Conservation (phyloP, 2,113 vertebrate genomes). For the Psilopsiagon aurifrons region DNA sequence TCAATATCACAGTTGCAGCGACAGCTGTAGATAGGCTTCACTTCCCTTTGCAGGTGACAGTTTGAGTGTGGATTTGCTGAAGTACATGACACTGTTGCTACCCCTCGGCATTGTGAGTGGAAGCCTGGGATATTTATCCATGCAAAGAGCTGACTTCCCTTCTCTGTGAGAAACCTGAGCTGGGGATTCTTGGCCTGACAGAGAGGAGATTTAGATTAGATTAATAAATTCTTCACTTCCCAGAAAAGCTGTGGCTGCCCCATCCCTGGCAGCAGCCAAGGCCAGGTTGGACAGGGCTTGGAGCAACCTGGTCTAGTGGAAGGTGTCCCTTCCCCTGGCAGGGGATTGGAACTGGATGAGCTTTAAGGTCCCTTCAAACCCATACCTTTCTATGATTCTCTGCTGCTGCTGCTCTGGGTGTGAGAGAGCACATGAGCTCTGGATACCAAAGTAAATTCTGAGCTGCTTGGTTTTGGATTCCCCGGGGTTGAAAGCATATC, state of each 20-base stretch:
- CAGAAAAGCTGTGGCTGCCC: no score
- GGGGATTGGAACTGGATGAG: not conserved
- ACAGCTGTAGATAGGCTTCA: not conserved
- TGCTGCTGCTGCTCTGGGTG: not conserved
- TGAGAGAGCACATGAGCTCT: not conserved
- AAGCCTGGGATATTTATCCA: not conserved
- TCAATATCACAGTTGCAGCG: not conserved
- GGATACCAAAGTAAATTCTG: not conserved
- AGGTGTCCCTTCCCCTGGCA: no score
- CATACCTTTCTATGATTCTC: not conserved
- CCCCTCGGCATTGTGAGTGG: not conserved
- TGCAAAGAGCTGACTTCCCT: not conserved
- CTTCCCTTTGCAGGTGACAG: conserved; percentile 1
- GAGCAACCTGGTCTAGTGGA: no score
- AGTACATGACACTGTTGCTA: not conserved
- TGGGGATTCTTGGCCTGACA: not conserved
- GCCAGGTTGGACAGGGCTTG: no score
- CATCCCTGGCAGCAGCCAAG: no score
- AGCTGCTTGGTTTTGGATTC: not conserved
- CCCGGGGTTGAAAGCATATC: not conserved
- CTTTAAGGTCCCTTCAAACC: not conserved
- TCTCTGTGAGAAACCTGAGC: not conserved
- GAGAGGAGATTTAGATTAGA: not conserved
- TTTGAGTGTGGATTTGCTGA: not conserved
- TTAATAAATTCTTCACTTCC: no score